Evolutionary conservation across 1,140 invertebrate species (phyloP), one percentile per base, ranked within the genome.

Genomic region (Brachionus plicatilis): DNA sequence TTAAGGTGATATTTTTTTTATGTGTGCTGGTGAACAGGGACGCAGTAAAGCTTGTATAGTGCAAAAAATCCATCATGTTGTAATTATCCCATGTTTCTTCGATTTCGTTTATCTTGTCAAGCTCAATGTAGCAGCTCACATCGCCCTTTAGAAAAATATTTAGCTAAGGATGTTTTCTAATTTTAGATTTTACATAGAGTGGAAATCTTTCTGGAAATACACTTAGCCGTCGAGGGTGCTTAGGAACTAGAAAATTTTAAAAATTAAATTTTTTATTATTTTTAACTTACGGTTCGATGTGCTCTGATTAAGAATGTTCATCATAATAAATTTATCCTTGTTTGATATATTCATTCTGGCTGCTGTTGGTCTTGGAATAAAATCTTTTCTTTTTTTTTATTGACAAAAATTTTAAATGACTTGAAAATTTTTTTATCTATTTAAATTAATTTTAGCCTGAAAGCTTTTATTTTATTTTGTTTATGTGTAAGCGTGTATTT

Each of bases 261-360:
- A 70, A 43, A 43, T 72, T 20, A 11, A 12, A 72, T 4, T 68
- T 17, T 9, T 24, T 60, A 9, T 24, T 60, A 9, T 60, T 20
- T 20, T 20, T 7, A 60, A 24, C 20, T 53, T 76, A 50, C 45
- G 72, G 29, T 76, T 50, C 72, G 72, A 76, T 11, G 20, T 50
- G 20, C 24, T 50, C 3, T 76, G 43, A 50, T 76, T 76, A 20
- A 76, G 47, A 29, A 76, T 76, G 17, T 76, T 76, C 72, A 76
- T 76, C 20, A 76, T 76, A 11, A 29, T 50, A 76, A 76, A 76
- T 76, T 76, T 76, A 37, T 76, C 72, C 27, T 76, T 76, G 47
- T 76, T 76, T 50, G 45, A 76, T 45, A 76, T 47, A 50, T 76
- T 76, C 72, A 76, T 76, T 76, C 7, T 43, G 6, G 11, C 9